phyloP scores from a whole-genome alignment of 2,888 invertebrate genomes.

The Melinaea marsaeus region DNA sequence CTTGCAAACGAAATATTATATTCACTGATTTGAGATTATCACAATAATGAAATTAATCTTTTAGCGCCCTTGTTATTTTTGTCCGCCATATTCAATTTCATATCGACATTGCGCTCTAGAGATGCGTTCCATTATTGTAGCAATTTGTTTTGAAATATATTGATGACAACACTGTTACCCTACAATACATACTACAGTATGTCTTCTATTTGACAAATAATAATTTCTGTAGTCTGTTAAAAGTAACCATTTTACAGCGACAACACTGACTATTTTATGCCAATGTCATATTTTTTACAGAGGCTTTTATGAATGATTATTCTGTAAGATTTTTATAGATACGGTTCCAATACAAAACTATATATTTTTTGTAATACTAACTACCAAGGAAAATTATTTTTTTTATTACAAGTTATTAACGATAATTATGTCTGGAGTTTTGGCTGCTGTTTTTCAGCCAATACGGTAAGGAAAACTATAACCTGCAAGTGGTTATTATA shows the following conservation, averaged over 20 bases:
- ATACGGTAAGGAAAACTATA: conserved; percentile 43
- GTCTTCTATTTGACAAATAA: neutral
- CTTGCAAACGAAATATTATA: conserved; percentile 39
- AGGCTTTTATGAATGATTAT: too few species aligned
- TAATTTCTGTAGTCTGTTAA: conserved; percentile 2
- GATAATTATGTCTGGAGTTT: conserved; percentile 53
- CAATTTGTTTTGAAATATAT: conserved; percentile 2
- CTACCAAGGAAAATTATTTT: neutral
- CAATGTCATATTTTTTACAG: too few species aligned
- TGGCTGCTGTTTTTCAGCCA: conserved; percentile 56
- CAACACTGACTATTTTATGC: too few species aligned
- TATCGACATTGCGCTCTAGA: conserved; percentile 30
- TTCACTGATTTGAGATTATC: conserved; percentile 44
- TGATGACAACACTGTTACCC: conserved; percentile 7
- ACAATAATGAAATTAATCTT: conserved; percentile 61
- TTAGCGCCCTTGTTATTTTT: conserved; percentile 78
- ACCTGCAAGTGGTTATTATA: neutral
- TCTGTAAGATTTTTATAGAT: too few species aligned
- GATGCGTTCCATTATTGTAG: conserved; percentile 15
- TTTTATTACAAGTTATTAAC: neutral
- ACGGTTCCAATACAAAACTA: too few species aligned
- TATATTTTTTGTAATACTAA: neutral
- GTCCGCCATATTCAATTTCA: conserved; percentile 69
- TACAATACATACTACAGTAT: neutral
- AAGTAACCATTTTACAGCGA: too few species aligned